A percentile compares a stretch with the other conserved stretches of the same genome.
Evolutionary conservation across 2,113 vertebrate genomes (phyloP).

Genomic region (Trachemys scripta): DNA sequence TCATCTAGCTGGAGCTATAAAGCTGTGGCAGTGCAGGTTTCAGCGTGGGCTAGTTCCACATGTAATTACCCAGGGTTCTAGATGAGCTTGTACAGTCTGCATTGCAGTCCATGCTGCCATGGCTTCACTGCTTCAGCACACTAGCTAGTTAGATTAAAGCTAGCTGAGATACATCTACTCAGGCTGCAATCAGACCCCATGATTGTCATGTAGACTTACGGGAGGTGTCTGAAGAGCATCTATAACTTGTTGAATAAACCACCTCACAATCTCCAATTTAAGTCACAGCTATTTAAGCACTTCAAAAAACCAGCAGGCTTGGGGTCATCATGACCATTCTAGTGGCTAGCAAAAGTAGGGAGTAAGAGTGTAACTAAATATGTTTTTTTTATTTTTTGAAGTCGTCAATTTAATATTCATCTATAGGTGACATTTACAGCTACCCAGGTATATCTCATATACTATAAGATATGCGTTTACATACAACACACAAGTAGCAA

Average conservation of each 20-base stretch:
- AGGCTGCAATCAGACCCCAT: too few species aligned
- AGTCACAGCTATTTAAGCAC: neutral
- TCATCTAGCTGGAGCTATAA: too few species aligned
- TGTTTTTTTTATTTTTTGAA: slow-evolving; percentile 55
- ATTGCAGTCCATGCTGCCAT: too few species aligned
- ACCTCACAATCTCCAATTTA: neutral
- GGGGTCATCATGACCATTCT: slow-evolving; percentile 7
- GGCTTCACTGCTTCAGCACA: too few species aligned
- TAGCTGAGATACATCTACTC: too few species aligned
- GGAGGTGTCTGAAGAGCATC: neutral
- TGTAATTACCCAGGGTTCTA: too few species aligned
- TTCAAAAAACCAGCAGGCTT: slow-evolving; percentile 9
- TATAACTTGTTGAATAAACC: slow-evolving; percentile 22
- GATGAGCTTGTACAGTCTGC: too few species aligned
- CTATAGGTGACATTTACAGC: slow-evolving; percentile 48
- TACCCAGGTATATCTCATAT: slow-evolving; percentile 60
- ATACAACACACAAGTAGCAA: slow-evolving; percentile 62
- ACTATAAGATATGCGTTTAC: slow-evolving; percentile 55
- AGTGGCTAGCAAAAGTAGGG: neutral
- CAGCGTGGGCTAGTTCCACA: too few species aligned
- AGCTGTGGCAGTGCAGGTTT: too few species aligned
- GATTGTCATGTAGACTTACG: too few species aligned
- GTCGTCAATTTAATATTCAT: slow-evolving; percentile 41
- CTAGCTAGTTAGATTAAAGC: too few species aligned
- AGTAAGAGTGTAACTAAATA: slow-evolving; percentile 39